Conservation (phyloP, 2,888 invertebrate species). For the Ochropacha duplaris region DNA sequence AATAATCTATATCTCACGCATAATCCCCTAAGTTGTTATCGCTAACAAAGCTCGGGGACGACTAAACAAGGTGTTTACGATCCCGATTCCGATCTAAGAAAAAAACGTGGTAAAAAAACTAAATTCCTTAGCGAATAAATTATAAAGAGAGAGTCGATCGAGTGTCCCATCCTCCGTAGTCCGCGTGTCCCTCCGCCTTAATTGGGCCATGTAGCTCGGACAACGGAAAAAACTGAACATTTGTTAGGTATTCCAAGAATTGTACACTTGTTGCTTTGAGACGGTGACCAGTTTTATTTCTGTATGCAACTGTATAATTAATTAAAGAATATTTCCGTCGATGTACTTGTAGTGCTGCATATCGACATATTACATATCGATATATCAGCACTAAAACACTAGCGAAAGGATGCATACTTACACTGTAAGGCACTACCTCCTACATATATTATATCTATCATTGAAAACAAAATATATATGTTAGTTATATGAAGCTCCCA, state of each 20-base stretch:
- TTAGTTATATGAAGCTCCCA: too few relatives aligned
- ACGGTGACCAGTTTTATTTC: constrained; percentile 40
- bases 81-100: constrained; percentile 66
- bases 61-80: constrained; percentile 82
- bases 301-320: constrained; percentile 19
- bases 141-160: constrained; percentile 60
- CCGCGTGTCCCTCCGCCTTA: constrained; percentile 63
- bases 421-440: too few relatives aligned
- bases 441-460: too few relatives aligned
- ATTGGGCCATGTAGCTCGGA: constrained; percentile 76
- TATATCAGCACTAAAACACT: too few relatives aligned
- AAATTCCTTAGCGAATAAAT: constrained; percentile 78
- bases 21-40: constrained; percentile 52
- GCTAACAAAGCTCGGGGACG: constrained; percentile 55
- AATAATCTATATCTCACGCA: constrained; percentile 49
- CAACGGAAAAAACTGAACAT: constrained; percentile 76
- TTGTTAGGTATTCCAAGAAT: constrained; percentile 81
- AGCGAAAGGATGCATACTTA: too few relatives aligned
- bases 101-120: constrained; percentile 66
- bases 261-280: constrained; percentile 71
- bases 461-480: too few relatives aligned
- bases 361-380: background rate
- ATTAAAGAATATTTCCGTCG: constrained; percentile 3
- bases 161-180: constrained; percentile 22
- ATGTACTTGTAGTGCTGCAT: background rate